Percentiles rank a stretch among this genome's conserved stretches.
Conservation (phyloP, 2,888 invertebrate genomes). For the Cheilosia variabilis region DNA sequence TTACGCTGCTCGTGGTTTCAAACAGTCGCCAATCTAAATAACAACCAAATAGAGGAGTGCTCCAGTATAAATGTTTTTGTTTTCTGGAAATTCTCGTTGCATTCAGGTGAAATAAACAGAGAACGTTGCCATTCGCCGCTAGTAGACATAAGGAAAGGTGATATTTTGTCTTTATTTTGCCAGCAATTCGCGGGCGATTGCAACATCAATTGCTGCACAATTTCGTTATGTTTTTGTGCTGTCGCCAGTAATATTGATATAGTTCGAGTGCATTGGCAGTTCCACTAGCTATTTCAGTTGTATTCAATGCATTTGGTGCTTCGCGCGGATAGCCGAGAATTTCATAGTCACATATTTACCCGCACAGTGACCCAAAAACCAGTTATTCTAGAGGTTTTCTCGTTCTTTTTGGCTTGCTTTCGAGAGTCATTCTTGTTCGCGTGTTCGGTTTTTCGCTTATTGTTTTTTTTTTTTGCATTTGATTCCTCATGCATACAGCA, state of each 20-base stretch:
- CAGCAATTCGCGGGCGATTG: slow-evolving; percentile 21
- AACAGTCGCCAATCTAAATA: slow-evolving; percentile 85
- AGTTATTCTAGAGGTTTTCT: slow-evolving; percentile 70
- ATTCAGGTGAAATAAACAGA: slow-evolving; percentile 65
- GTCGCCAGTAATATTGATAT: slow-evolving; percentile 28
- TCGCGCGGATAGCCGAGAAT: slow-evolving; percentile 23
- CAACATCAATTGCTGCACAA: slow-evolving; percentile 30
- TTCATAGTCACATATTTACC: slow-evolving; percentile 65
- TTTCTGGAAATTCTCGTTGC: slow-evolving; percentile 53
- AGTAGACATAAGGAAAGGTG: slow-evolving; percentile 70
- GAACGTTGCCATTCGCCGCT: slow-evolving; percentile 54
- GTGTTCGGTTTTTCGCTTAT: slow-evolving; percentile 38
- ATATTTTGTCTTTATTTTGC: slow-evolving; percentile 34
- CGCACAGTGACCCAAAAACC: slow-evolving; percentile 75
- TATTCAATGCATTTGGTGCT: slow-evolving; percentile 35
- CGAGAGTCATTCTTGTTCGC: slow-evolving; percentile 49
- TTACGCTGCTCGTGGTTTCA: slow-evolving; percentile 90
- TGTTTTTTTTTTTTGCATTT: slow-evolving; percentile 32
- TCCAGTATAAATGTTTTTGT: slow-evolving; percentile 25
- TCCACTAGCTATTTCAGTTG: slow-evolving; percentile 44
- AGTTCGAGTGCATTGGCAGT: slow-evolving; percentile 36
- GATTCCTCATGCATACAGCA: slow-evolving; percentile 8
- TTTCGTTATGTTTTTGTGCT: slow-evolving; percentile 48
- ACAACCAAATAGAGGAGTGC: slow-evolving; percentile 3
- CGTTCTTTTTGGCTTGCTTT: background rate